phyloP scores from a whole-genome alignment of 2,113 vertebrate genomes.

The Cyprinodon variegatus region DNA sequence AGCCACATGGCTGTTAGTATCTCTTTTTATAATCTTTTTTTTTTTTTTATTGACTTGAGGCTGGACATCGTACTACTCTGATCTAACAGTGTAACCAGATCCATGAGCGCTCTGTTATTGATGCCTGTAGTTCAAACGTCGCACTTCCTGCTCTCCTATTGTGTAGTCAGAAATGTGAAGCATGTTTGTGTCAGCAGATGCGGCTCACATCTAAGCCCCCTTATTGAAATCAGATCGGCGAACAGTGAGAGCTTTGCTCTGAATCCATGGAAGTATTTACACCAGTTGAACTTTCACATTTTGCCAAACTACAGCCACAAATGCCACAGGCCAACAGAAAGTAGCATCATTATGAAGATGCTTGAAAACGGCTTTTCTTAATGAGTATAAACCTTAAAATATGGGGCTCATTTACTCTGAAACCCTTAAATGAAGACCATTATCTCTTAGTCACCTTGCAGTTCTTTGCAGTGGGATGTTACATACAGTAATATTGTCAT shows the following conservation, averaged over 20 bases:
- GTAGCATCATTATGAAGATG: no score
- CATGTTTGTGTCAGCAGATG: conserved; percentile 29
- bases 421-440: no score
- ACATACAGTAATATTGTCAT: no score
- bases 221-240: conserved; percentile 8
- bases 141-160: conserved; percentile 55
- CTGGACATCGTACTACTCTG: conserved; percentile 30
- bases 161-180: conserved; percentile 34
- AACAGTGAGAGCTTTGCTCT: conserved; percentile 5
- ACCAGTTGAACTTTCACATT: neutral
- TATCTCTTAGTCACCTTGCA: no score
- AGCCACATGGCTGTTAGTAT: conserved; percentile 12
- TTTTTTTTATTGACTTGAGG: conserved; percentile 13
- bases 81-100: conserved; percentile 56
- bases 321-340: neutral
- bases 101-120: conserved; percentile 27
- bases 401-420: no score
- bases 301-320: neutral
- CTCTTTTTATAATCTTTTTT: conserved; percentile 1
- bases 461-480: no score
- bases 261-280: neutral
- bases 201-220: neutral
- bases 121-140: conserved; percentile 57
- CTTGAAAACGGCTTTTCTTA: no score
- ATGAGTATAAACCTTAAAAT: no score